Evolutionary conservation across 2,888 invertebrate species (phyloP), one percentile per base, ranked within the genome.

Genomic region (Cecidostiba fungosa): DNA sequence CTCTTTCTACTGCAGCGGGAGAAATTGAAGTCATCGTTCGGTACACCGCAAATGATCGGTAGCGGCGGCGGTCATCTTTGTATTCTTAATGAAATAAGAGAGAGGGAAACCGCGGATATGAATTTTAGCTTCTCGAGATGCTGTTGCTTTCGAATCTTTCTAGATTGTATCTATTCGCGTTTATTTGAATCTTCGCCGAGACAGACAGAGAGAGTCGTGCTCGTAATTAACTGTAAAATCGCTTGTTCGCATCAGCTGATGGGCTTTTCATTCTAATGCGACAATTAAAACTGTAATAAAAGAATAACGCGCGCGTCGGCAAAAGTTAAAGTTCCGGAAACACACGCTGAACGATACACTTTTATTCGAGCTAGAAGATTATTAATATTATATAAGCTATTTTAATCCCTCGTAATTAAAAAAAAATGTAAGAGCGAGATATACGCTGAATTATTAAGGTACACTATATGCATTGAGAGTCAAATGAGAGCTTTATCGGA

Each of bases 81-180:
- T 77, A 81, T 86, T 77, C 80, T 84, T 84, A 84, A 86, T 84
- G 84, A 86, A 86, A 84, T 84, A 86, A 84, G 77, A 81, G 85
- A 82, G 79, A 77, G 66, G 73, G 70, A 62, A 77, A 80, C 80
- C 66, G 23, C 69, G 54, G 26, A 16, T 76, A 79, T 66, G 54
- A 70, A 62, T 74, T 76, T 50, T 66, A 26, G 26, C 10, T 14
- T 26, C 26, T 66, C 32, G 39, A 36, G 36, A 32, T 77, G 77
- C 62, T 26, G 54, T n/a, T 19, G n/a, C 82, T 69, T 66, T 76
- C 59, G 47, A 76, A 69, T 82, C 43, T 47, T 54, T 12, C 43
- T 12, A 26, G 66, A 26, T 66, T 66, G 29, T 29, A 66, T 29
- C 29, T 14, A 3, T 66, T 66, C 23, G 16, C 19, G 19, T 59